A percentile compares a stretch with the other conserved stretches of the same genome.
Evolutionary conservation across 2,797 vertebrate genomes (phyloP).

Genomic region (Melanotaenia parkinsoni): DNA sequence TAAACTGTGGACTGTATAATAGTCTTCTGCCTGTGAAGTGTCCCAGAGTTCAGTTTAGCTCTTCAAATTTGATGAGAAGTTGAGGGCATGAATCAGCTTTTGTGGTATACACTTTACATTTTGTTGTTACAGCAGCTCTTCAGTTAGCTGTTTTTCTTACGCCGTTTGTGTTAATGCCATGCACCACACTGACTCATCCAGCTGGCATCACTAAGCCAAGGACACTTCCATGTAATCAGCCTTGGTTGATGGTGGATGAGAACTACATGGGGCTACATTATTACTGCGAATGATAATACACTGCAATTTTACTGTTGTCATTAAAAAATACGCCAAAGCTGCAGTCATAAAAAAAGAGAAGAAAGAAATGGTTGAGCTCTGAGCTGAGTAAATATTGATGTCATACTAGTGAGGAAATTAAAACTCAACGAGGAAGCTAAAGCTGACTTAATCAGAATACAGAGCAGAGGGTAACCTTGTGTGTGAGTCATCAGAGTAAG

Average conservation of each 20-base stretch:
- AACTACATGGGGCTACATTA: constrained; percentile 10
- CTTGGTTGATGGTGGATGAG: constrained; percentile 26
- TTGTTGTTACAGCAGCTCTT: constrained; percentile 24
- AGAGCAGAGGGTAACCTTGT: constrained; percentile 1
- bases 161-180: constrained; percentile 33
- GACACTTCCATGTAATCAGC: constrained; percentile 41
- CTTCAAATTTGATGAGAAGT: not conserved
- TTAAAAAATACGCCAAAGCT: constrained; percentile 20
- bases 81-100: not conserved
- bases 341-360: not conserved
- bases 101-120: not conserved
- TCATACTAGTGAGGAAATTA: not conserved
- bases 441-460: constrained; percentile 11
- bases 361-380: not conserved
- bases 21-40: not conserved
- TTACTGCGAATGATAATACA: not conserved
- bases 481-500: constrained; percentile 37
- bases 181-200: constrained; percentile 55
- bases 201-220: constrained; percentile 53
- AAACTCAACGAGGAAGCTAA: not conserved
- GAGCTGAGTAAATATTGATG: constrained; percentile 21
- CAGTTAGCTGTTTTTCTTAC: constrained; percentile 10
- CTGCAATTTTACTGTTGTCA: not conserved
- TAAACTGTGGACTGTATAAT: not conserved
- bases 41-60: not conserved